Base-by-base conservation (phyloP, 2,113 vertebrate species). In the Xiphophorus couchianus region DNA sequence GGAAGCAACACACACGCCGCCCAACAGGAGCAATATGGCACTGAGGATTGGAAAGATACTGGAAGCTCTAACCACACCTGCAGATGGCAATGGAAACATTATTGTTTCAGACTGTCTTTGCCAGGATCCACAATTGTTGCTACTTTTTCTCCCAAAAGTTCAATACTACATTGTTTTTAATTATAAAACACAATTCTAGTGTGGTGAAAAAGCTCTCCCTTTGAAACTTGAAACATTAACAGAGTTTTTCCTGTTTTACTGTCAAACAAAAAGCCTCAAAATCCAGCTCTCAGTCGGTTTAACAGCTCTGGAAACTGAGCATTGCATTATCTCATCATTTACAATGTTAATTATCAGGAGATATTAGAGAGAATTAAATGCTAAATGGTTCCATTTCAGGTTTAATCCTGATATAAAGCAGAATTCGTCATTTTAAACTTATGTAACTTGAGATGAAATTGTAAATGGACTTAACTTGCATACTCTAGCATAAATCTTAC, bases 11-110 rank as follows among this genome's bases (percentile, higher is more conserved):
- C 97, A 98, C 62, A 98, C 94, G 11, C 96, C 97, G 1, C 97
- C 97, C 51, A 98, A 94, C 89, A 98, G 90, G 82, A 98, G 94
- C 86, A 98, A 93, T 33, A 95, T 96, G 78, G 97, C 97, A 54
- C 97, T 98, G 83, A 98, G 96, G 91, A 98, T 98, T 30, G 97
- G 97, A 90, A 98, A 98, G 92, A 98, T 96, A 89, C 97, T 98
- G 86, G 97, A 98, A 71, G 97, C 97, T 54, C 97, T 95, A 60
- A 98, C 97, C 73, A 98, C 96, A 77, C 97, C 97, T 98, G 90
- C n/a, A 54, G 10, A 19, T 5, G 17, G 75, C 60, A 74, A 11
- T 4, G 0, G 13, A 28, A 0, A 48, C 3, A 1, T 85, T 35
- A 37, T 2, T 8, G 5, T 48, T 17, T 48, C 44, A 48, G 44